Base-by-base conservation (phyloP, 2,888 invertebrate genomes). In the Polyploca ridens region DNA sequence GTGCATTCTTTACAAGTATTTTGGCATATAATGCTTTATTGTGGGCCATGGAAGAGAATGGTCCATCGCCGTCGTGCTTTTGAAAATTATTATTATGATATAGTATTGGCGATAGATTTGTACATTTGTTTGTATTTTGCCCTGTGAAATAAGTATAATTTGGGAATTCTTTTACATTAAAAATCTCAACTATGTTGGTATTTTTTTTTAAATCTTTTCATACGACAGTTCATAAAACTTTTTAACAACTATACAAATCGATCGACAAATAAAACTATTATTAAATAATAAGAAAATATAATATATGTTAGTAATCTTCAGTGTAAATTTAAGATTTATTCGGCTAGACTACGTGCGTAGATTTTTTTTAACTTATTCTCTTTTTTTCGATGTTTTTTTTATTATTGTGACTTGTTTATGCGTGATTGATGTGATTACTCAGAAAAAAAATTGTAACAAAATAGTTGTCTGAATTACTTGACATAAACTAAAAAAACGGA, bases 51-150 rank as follows among this genome's bases (percentile, higher is more conserved):
- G 65, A 63, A 64, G 65, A 63, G n/a, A 35, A 38, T 16, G 70
- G 78, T 77, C 86, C 81, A 77, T 75, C 79, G 90, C 91, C 90
- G 87, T 87, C 81, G 92, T 92, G 92, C 92, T 92, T 91, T 89
- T 89, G 82, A 85, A 87, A 83, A 78, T 82, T 75, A 78, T 78
- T 76, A 77, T 78, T 77, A 77, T 73, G 66, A 73, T 73, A 77
- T 80, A 77, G 69, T 65, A 70, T 41, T 68, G 70, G 75, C 74
- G 70, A 67, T 78, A 63, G 60, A 66, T 64, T 72, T 70, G 74
- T 76, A 67, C 72, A 77, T 63, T 78, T 74, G 75, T 69, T 58
- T 35, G 35, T 35, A 5, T 35, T 35, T 3, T 4, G 7, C 35
- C 7, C 35, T 7, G 3, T 27, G 27, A 35, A 35, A 35, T 35